Conservation (phyloP, 1,140 invertebrate genomes). For the Drosophila pruinosa region DNA sequence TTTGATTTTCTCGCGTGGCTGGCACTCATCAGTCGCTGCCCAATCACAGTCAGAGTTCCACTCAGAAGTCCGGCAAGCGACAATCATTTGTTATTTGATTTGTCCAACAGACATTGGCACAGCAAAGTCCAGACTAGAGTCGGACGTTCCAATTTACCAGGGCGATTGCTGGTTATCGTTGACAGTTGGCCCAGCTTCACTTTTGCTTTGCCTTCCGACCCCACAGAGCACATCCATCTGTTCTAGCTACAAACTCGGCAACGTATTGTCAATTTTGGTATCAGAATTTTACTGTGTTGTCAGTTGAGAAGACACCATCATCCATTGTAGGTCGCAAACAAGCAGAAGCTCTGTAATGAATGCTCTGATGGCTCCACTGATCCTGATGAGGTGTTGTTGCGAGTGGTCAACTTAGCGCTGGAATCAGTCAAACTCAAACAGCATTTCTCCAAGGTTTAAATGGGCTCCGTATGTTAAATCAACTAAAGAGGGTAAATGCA, state of each 20-base stretch:
- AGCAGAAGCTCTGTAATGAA: constrained; percentile 9
- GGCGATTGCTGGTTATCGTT: constrained; percentile 44
- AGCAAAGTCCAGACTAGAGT: background rate
- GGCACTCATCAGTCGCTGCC: constrained; percentile 40
- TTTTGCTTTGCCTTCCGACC: background rate
- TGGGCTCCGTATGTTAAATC: background rate
- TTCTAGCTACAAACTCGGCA: constrained; percentile 2
- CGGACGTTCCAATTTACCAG: constrained; percentile 53
- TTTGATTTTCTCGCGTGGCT: constrained; percentile 51
- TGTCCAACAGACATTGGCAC: constrained; percentile 41
- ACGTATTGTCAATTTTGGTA: constrained; percentile 36
- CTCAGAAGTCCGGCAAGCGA: constrained; percentile 25
- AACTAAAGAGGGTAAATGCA: too few species aligned
- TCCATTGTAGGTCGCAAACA: constrained; percentile 8
- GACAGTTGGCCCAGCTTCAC: constrained; percentile 18
- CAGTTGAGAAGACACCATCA: constrained; percentile 21
- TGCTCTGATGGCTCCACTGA: constrained; percentile 11
- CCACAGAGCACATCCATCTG: background rate
- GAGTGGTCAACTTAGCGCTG: background rate
- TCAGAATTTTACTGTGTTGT: constrained; percentile 37
- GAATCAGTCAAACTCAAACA: background rate
- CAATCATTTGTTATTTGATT: constrained; percentile 76
- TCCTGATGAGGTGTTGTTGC: constrained; percentile 41
- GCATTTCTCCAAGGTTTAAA: background rate
- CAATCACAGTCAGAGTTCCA: constrained; percentile 44